Evolutionary conservation across 2,888 invertebrate species (phyloP), one percentile per base, ranked within the genome.

Genomic region (Acanthosepion pharaonis): DNA sequence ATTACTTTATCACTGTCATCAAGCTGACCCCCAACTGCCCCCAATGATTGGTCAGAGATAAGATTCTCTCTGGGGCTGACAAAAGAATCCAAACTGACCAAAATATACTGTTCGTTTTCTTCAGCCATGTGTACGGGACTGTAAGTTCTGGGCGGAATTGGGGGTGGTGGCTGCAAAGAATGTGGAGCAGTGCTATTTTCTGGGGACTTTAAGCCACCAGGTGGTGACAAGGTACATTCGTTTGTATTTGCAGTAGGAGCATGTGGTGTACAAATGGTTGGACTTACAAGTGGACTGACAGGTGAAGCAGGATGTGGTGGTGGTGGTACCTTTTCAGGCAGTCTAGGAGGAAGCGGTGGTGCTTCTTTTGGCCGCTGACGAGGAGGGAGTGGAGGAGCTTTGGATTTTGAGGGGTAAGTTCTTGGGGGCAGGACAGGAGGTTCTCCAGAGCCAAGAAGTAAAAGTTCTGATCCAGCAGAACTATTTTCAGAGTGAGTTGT

Each of bases 81-180:
- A 95, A 96, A 96, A n/a, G 97, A 96, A 92, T 97, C 97, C 94
- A 96, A 95, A 91, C 97, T 96, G 94, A 96, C 96, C 94, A 96
- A 96, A 95, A 96, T 97, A n/a, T 96, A 95, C 95, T 96, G 96
- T 91, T 96, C 96, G 92, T 96, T 95, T 91, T 96, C 96, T 48
- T 96, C 95, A 8, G 95, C 95, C 95, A 96, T 96, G 94, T 96
- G 96, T 48, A 96, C 95, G 33, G 97, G 97, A 95, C 96, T 96
- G 94, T 96, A 96, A n/a, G 96, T 96, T 94, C 97, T 94, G 23
- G 97, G 97, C 15, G 97, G 97, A 18, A 97, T 95, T 42, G 97
- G 97, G 78, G 96, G 97, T 15, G 97, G 97, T 25, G 51, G 95
- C 94, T 91, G 94, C 94, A 91, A 55, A 25, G 49, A 48, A 91